Percentiles rank a stretch among this genome's conserved stretches.
phyloP scores from a whole-genome alignment of 1,140 invertebrate species.

The Helicoverpa zea region DNA sequence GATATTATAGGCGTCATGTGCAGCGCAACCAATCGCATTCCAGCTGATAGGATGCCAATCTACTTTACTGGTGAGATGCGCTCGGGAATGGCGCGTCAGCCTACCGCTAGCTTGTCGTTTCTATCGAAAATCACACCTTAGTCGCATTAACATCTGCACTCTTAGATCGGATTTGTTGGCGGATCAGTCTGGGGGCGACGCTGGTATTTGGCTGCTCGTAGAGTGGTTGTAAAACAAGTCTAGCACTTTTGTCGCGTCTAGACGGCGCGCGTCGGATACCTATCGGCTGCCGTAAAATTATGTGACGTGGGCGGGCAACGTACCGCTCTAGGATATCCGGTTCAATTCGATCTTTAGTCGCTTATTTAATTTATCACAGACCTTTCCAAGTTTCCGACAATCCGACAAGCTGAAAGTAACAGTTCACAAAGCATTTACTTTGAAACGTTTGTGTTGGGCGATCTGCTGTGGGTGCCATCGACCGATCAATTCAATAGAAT shows the following conservation, averaged over 20 bases:
- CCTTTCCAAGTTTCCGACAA: conserved; percentile 37
- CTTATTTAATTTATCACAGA: conserved; percentile 58
- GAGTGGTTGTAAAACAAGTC: conserved; percentile 73
- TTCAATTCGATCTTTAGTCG: conserved; percentile 62
- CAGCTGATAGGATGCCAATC: conserved; percentile 57
- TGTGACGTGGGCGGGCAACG: conserved; percentile 69
- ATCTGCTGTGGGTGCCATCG: not conserved
- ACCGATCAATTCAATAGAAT: not conserved
- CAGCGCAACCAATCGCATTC: conserved; percentile 53
- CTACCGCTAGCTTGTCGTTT: conserved; percentile 48
- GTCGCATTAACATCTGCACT: conserved; percentile 65
- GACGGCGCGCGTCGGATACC: conserved; percentile 77
- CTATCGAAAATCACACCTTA: conserved; percentile 71
- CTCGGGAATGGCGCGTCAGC: conserved; percentile 44
- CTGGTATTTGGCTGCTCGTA: conserved; percentile 52
- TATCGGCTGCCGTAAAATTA: conserved; percentile 80
- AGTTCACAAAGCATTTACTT: not conserved
- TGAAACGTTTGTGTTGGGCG: not conserved
- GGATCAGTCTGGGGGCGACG: conserved; percentile 64
- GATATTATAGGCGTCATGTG: conserved; percentile 59
- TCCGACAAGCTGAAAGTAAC: conserved; percentile 11
- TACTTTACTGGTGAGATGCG: conserved; percentile 54
- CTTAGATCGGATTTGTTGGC: conserved; percentile 66
- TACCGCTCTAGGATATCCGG: conserved; percentile 62
- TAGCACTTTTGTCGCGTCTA: conserved; percentile 79